Percentiles rank a stretch among this genome's conserved stretches.
phyloP scores from a whole-genome alignment of 2,113 vertebrate genomes.

The Seriola aureovittata region DNA sequence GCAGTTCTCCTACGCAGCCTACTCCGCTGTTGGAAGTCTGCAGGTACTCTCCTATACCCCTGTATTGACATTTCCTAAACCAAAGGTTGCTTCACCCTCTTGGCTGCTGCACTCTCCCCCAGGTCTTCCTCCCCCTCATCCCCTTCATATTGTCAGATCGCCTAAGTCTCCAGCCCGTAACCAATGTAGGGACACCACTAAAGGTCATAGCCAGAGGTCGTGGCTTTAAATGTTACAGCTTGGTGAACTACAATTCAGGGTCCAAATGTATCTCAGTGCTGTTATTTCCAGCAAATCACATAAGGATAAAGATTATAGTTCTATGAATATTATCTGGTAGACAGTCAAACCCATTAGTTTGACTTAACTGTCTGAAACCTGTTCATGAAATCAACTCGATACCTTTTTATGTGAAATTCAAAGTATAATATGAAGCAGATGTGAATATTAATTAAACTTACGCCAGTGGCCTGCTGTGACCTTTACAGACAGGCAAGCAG shows the following conservation, averaged over 20 bases:
- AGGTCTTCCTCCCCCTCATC: background rate
- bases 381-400: background rate
- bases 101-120: background rate
- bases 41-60: conserved; percentile 84
- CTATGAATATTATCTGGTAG: background rate
- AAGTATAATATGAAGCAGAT: no score
- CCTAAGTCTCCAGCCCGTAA: background rate
- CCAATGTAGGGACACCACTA: conserved; percentile 2
- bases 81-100: conserved; percentile 19
- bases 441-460: no score
- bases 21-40: conserved; percentile 92
- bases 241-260: conserved; percentile 4
- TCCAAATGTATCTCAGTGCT: background rate
- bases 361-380: background rate
- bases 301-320: background rate
- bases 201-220: conserved; percentile 22
- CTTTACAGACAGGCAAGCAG: no score
- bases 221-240: conserved; percentile 31
- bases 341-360: background rate
- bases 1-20: conserved; percentile 89
- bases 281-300: background rate
- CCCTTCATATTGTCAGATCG: conserved; percentile 1
- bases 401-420: no score
- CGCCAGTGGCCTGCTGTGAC: no score
- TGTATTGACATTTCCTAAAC: conserved; percentile 26